Evolutionary conservation across 2,888 invertebrate species (phyloP), one percentile per base, ranked within the genome.

Genomic region (Nephrotoma flavescens): DNA sequence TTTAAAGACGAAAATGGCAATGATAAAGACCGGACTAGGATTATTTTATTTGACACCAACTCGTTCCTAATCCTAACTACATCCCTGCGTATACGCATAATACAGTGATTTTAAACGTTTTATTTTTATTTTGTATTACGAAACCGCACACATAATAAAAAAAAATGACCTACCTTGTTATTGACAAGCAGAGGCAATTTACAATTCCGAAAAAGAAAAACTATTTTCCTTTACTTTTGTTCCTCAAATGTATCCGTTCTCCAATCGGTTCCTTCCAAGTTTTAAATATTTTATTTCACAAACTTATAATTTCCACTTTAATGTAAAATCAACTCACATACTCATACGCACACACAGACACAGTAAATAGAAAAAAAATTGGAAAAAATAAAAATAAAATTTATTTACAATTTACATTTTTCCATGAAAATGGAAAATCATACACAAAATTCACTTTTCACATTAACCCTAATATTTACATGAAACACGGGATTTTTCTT

Each of bases 121-220:
- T 31, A 71, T 71, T 71, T 71, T 31, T 71, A 31, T 71, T 71
- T 44, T 31, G 31, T 71, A 31, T 9, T 71, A 4, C n/a, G 6
- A 15, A 15, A 57, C 52, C 15, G 52, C 52, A 57, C 31, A 42
- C 42, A 84, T 11, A 84, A 41, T 41, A 42, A 42, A 83, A 83
- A 83, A 83, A 84, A 84, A 84, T 84, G 84, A 84, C 84, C 84
- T 84, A 84, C 84, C 84, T 84, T 84, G 84, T 84, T 84, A 84
- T 84, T 84, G 84, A 84, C 41, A 84, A 84, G 42, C 71, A 31
- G 71, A 19, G 31, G 71, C 71, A 71, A 71, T 71, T 71, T 71
- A 31, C 71, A 12, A 31, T 31, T 9, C 47, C 3, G 12, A 71
- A 19, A 71, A 31, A 31, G 71, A 31, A 71, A 71, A 71, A 19